Percentiles rank a stretch among this genome's conserved stretches.
Evolutionary conservation across 2,888 invertebrate genomes (phyloP).

Genomic region (Thymelicus acteon): DNA sequence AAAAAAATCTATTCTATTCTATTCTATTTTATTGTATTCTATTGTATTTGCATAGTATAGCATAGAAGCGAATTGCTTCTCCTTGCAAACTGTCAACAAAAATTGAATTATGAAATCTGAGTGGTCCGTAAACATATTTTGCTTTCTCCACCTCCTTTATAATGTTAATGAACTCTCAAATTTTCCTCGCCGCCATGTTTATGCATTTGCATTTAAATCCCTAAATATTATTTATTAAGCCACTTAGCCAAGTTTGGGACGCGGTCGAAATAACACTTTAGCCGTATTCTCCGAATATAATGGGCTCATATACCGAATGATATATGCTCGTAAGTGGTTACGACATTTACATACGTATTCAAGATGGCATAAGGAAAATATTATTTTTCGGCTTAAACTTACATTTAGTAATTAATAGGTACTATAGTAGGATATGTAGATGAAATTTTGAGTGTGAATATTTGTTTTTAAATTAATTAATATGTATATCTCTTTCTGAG

Average conservation of each 20-base stretch:
- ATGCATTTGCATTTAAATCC: slow-evolving; percentile 37
- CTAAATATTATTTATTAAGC: slow-evolving; percentile 36
- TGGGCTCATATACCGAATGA: slow-evolving; percentile 22
- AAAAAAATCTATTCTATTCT: too few relatives aligned
- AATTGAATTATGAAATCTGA: slow-evolving; percentile 27
- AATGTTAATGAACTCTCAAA: slow-evolving; percentile 38
- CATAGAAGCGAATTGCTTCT: too few relatives aligned
- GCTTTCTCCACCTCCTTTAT: slow-evolving; percentile 26
- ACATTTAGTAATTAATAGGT: too few relatives aligned
- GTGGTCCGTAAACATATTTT: slow-evolving; percentile 32
- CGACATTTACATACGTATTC: slow-evolving; percentile 27
- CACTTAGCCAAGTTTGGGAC: slow-evolving; percentile 35
- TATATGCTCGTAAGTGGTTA: slow-evolving; percentile 23
- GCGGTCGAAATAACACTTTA: slow-evolving; percentile 30
- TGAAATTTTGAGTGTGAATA: too few relatives aligned
- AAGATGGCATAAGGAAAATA: not conserved
- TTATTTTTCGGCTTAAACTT: not conserved
- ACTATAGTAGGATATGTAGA: too few relatives aligned
- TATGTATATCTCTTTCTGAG: too few relatives aligned
- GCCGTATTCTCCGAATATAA: slow-evolving; percentile 23
- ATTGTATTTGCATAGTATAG: too few relatives aligned
- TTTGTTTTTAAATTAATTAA: too few relatives aligned
- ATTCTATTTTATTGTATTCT: too few relatives aligned
- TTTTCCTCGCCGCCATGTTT: slow-evolving; percentile 31
- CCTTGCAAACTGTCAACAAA: not conserved